Evolutionary conservation across 2,113 vertebrate genomes (phyloP).

Genomic region (Arothron firmamentum): DNA sequence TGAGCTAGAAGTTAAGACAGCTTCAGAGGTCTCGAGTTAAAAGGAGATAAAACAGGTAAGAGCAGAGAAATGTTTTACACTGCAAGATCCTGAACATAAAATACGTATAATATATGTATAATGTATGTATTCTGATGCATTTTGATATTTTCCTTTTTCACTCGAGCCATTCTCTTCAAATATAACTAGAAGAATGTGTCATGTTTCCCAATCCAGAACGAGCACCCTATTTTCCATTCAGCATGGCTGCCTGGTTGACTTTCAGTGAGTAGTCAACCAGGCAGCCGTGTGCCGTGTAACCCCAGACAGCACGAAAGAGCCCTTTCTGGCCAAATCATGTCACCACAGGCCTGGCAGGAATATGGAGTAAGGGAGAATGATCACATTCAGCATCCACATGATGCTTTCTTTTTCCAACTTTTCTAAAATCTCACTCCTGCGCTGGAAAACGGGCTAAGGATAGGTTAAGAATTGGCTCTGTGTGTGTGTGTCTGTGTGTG

Average conservation of each 20-base stretch:
- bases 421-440: conserved; percentile 26
- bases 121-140: no score
- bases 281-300: conserved; percentile 1
- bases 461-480: conserved; percentile 28
- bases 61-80: no score
- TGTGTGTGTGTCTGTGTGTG: conserved; percentile 29
- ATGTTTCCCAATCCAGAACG: not conserved
- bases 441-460: conserved; percentile 48
- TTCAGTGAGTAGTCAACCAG: conserved; percentile 13
- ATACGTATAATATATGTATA: no score
- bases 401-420: conserved; percentile 18
- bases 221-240: conserved; percentile 9
- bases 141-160: no score
- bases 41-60: no score
- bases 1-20: no score
- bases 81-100: no score
- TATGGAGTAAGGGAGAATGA: conserved; percentile 25
- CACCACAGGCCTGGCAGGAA: conserved; percentile 30
- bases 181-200: not conserved
- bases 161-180: no score
- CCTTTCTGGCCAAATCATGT: conserved; percentile 39
- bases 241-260: conserved; percentile 29
- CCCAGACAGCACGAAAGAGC: conserved; percentile 41
- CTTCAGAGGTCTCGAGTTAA: no score
- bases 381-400: conserved; percentile 22